Percentiles rank a stretch among this genome's conserved stretches.
Conservation (phyloP, 2,113 vertebrate genomes). For the Mixornis gularis region DNA sequence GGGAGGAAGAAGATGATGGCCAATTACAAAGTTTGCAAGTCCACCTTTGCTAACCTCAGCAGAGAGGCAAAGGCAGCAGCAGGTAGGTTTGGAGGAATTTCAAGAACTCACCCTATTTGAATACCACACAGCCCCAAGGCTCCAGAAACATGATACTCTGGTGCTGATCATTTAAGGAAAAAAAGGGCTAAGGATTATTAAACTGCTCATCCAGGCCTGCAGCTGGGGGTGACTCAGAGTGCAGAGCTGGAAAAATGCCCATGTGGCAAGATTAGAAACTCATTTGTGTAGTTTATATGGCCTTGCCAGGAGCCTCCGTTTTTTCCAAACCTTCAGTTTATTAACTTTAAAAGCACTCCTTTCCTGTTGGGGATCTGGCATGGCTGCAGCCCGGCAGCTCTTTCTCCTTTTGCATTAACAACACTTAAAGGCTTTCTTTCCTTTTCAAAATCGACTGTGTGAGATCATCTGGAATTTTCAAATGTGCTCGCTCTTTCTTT, state of each 20-base stretch:
- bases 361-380: conserved; percentile 67
- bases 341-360: conserved; percentile 78
- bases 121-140: conserved; percentile 70
- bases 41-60: neutral
- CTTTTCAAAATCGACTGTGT: conserved; percentile 49
- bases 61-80: conserved; percentile 59
- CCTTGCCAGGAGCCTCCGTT: conserved; percentile 76
- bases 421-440: conserved; percentile 56
- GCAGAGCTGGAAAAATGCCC: conserved; percentile 65
- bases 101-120: conserved; percentile 71
- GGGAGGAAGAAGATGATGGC: neutral
- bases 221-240: conserved; percentile 75
- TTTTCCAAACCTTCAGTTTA: conserved; percentile 78
- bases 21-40: neutral
- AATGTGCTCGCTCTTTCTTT: conserved; percentile 36
- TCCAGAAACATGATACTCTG: conserved; percentile 73
- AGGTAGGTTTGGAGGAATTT: conserved; percentile 73
- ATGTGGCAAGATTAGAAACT: conserved; percentile 70
- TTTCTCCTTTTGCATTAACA: conserved; percentile 25
- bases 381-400: conserved; percentile 35
- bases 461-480: conserved; percentile 76
- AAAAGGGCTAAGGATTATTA: conserved; percentile 66
- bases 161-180: conserved; percentile 67
- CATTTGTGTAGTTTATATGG: conserved; percentile 65
- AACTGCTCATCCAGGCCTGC: conserved; percentile 77